Evolutionary conservation across 2,797 vertebrate species (phyloP).

Genomic region (Eulemur albifrons): DNA sequence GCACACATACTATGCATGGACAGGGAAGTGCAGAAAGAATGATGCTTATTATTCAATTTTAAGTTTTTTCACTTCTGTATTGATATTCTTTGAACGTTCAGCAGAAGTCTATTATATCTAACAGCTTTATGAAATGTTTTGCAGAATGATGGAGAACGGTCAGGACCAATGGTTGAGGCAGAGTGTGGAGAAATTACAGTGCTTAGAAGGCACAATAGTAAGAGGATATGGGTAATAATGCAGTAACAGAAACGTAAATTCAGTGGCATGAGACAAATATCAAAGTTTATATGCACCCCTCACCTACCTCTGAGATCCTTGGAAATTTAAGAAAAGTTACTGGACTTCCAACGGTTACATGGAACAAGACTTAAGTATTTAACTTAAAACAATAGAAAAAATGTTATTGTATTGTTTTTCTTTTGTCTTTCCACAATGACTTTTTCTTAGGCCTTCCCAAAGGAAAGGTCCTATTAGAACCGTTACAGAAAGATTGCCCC

Average conservation of each 20-base stretch:
- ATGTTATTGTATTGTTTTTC: not conserved
- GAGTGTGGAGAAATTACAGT: not conserved
- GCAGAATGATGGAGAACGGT: not conserved
- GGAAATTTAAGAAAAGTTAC: not conserved
- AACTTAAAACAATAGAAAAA: not conserved
- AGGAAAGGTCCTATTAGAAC: not conserved
- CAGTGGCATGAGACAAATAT: not conserved
- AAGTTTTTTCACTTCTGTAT: not conserved
- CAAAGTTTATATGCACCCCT: not conserved
- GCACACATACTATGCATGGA: too few species aligned
- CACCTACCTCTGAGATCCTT: not conserved
- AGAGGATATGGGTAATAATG: not conserved
- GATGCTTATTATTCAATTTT: not conserved
- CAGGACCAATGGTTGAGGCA: not conserved
- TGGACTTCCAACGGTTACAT: not conserved
- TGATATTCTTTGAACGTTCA: not conserved
- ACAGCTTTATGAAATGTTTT: not conserved
- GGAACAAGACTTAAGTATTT: not conserved
- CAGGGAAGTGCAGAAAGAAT: not conserved
- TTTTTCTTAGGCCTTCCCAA: not conserved
- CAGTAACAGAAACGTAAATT: not conserved
- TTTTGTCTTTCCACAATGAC: not conserved
- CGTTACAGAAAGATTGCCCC: not conserved
- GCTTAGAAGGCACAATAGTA: not conserved
- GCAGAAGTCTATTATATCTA: not conserved